Evolutionary conservation across 2,797 vertebrate genomes (phyloP), one percentile per base, ranked within the genome.

Genomic region (Chelonia mydas): DNA sequence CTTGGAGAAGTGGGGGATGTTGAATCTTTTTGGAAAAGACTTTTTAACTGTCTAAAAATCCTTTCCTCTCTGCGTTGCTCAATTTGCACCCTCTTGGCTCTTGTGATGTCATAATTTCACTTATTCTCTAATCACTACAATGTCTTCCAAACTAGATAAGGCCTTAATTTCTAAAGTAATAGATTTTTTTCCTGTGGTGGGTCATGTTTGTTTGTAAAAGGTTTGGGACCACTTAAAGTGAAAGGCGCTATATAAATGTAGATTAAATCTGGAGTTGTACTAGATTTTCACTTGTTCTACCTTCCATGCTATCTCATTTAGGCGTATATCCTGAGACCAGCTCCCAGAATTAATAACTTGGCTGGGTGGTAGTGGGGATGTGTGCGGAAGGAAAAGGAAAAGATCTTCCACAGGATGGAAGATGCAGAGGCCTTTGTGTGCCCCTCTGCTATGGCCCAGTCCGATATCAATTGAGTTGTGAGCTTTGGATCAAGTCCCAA

Each of bases 21-120:
- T 84, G 31, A 37, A 15, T 90, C 5, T 59, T 77, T 47, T 90
- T 81, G 33, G 15, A 90, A 92, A 88, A 89, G 9, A 79, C 3
- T 84, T 89, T 87, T 86, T 87, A 51, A 85, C 82, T 91, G 21
- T 81, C 72, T 86, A 37, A 84, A 88, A 96, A 90, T 86, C 27
- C 3, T 23, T 92, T 90, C 83, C 83, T 59, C 55, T 91, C 17
- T 79, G 68, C 41, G 10, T 89, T 33, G 19, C 91, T 93, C 23
- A 15, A 88, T 27, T 59, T 68, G 2, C 21, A 86, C 59, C 11
- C 15, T 91, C 72, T 88, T 93, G 33, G 21, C 59, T 88, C 72
- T 92, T 94, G 41, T 88, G 50, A 81, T 37, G 80, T 88, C 90
- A 50, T 6, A 0, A 12, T 53, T 89, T 68, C 2, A 3, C 78